These are phyloP conservation scores for Leptopterna dolabrata DNA, from an alignment of 2,888 invertebrate species.

Conservation along the genomic window DNA sequence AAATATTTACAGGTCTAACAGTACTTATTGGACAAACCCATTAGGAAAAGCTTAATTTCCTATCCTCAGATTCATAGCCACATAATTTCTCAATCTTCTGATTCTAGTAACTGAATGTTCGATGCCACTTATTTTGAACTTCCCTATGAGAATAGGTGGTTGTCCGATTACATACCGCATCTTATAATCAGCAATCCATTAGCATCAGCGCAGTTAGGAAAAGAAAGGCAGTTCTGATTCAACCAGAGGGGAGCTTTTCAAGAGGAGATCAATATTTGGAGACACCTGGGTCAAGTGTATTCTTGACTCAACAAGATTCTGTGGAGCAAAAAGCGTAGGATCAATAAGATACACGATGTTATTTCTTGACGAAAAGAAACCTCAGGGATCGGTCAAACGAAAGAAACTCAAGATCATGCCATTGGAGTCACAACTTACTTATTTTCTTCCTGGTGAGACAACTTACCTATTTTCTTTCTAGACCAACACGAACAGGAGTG, in stretches of 20 bases:
- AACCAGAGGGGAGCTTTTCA: constrained; percentile 10
- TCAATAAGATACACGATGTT: constrained; percentile 13
- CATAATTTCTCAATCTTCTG: no score
- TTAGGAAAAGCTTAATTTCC: no score
- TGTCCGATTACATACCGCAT: no score
- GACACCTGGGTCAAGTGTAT: constrained; percentile 44
- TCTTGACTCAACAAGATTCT: constrained; percentile 34
- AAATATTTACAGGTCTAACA: no score
- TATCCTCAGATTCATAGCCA: no score
- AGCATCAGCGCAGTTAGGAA: not conserved
- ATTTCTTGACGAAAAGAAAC: not conserved
- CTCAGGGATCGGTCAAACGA: not conserved
- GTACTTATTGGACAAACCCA: no score
- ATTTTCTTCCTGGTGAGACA: not conserved
- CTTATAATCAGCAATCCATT: no score
- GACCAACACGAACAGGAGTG: not conserved
- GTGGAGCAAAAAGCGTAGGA: not conserved
- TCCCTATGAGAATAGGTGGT: no score
- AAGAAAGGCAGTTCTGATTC: not conserved
- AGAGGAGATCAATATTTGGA: constrained; percentile 40
- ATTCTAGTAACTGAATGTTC: no score
- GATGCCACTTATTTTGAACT: no score
- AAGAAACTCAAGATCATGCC: not conserved
- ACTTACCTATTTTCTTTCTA: not conserved
- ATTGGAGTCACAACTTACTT: not conserved